Evolutionary conservation across 2,888 invertebrate species (phyloP), one percentile per base, ranked within the genome.

Genomic region (Pimpla rufipes): DNA sequence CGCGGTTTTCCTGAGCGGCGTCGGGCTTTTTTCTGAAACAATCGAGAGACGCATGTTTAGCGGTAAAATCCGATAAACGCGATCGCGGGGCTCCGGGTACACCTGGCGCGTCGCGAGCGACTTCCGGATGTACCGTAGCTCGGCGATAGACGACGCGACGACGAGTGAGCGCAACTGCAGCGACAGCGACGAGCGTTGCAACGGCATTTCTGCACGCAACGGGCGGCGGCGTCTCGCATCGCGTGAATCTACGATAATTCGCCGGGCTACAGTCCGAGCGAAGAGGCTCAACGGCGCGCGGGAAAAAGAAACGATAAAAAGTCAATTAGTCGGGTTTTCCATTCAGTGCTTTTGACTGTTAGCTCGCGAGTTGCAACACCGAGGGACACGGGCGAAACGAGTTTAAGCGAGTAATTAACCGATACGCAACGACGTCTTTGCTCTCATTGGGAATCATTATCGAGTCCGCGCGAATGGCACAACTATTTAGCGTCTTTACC

Each of bases 21-120:
- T 89, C 64, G 91, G 90, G 78, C 91, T 92, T 83, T 92, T 91
- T 81, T 92, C 92, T 92, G 88, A n/a, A 90, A 90, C 86, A 81
- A 86, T 77, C 86, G 66, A 66, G 8, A 62, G 21, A 11, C 55
- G 55, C 10, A 37, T 37, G 35, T 66, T 42, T 66, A 66, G 16
- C 66, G 45, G 45, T 66, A 42, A 66, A 66, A 45, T 66, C 3
- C 29, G 29, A 29, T 29, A 29, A 29, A 29, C 29, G 29, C 45
- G 23, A 21, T 13, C 7, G n/a, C 8, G 18, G 18, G 18, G 5
- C 8, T 21, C 10, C 55, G 37, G 10, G 37, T 62, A n/a, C 64
- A 42, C 64, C 40, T 66, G 66, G 13, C 35, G 59, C 16, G 37
- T 42, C 62, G 16, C 7, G 7, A 50, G 7, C 21, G 8, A 42